phyloP scores from a whole-genome alignment of 2,797 vertebrate species.

The Labroides dimidiatus region DNA sequence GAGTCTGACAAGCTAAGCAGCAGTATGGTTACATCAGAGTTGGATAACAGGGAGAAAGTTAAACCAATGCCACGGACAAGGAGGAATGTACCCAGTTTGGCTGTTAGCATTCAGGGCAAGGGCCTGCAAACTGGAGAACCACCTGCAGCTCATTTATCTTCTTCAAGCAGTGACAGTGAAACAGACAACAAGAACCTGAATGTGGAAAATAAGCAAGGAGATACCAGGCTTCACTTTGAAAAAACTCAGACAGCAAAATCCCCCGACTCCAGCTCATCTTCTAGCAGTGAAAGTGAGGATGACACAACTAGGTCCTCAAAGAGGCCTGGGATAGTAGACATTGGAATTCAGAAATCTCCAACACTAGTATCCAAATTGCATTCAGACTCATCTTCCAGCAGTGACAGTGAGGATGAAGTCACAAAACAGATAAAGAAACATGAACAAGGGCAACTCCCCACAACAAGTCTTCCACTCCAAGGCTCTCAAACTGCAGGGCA shows the following conservation, averaged over 20 bases:
- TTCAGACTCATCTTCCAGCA: slow-evolving; percentile 12
- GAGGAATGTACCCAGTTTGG: background rate
- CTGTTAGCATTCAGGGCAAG: background rate
- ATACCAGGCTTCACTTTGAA: background rate
- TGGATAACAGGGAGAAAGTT: slow-evolving; percentile 10
- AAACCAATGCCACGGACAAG: slow-evolving; percentile 22
- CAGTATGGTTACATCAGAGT: background rate
- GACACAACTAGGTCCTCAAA: background rate
- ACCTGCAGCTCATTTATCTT: slow-evolving; percentile 15
- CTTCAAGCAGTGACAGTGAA: slow-evolving; percentile 58
- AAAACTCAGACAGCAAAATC: background rate
- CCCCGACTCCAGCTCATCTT: background rate
- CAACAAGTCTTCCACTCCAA: background rate
- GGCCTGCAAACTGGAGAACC: slow-evolving; percentile 2
- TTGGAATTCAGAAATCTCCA: background rate
- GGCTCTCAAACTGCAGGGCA: background rate
- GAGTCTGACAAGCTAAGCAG: slow-evolving; percentile 1
- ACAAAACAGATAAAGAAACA: background rate
- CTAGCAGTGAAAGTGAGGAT: slow-evolving; percentile 4
- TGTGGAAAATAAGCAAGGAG: background rate
- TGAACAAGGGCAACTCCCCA: background rate
- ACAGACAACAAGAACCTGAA: slow-evolving; percentile 14
- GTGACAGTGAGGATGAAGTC: slow-evolving; percentile 34
- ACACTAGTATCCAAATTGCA: background rate
- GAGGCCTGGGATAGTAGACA: background rate